Evolutionary conservation across 1,140 invertebrate species (phyloP).

Genomic region (Drosophila hydei): DNA sequence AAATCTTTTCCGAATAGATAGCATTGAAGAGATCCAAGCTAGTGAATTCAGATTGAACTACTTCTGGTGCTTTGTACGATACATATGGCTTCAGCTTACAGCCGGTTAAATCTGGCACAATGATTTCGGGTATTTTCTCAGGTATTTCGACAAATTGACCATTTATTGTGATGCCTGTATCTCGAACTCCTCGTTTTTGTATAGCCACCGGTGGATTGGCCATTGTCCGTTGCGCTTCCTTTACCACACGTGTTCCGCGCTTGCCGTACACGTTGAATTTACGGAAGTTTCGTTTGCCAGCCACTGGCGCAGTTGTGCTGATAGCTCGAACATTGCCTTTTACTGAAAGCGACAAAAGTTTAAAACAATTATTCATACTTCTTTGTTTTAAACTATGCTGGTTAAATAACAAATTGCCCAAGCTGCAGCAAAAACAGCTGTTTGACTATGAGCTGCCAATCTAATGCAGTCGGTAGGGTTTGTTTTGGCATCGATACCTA

Average conservation of each 20-base stretch:
- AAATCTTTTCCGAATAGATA: conserved; percentile 92
- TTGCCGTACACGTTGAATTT: conserved; percentile 91
- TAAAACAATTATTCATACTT: conserved; percentile 74
- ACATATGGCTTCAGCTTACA: conserved; percentile 96
- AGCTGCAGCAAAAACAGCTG: conserved; percentile 48
- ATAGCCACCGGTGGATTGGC: conserved; percentile 87
- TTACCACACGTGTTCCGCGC: conserved; percentile 88
- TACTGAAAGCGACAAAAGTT: conserved; percentile 54
- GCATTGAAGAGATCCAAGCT: conserved; percentile 93
- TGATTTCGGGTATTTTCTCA: conserved; percentile 96
- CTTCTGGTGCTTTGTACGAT: conserved; percentile 90
- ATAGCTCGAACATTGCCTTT: conserved; percentile 85
- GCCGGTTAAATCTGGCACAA: conserved; percentile 94
- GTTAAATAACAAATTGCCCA: conserved; percentile 67
- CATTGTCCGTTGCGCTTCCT: conserved; percentile 85
- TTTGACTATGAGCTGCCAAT: neutral
- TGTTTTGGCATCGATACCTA: conserved; percentile 18
- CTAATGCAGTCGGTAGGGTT: neutral
- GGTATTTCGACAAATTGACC: conserved; percentile 88
- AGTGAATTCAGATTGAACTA: conserved; percentile 92
- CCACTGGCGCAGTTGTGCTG: conserved; percentile 85
- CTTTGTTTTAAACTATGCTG: conserved; percentile 34
- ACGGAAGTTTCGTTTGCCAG: conserved; percentile 91
- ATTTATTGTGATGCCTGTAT: conserved; percentile 86
- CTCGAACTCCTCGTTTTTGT: conserved; percentile 88